Percentiles rank a stretch among this genome's conserved stretches.
Conservation (phyloP, 2,888 invertebrate species). For the Cheilosia scutellata region DNA sequence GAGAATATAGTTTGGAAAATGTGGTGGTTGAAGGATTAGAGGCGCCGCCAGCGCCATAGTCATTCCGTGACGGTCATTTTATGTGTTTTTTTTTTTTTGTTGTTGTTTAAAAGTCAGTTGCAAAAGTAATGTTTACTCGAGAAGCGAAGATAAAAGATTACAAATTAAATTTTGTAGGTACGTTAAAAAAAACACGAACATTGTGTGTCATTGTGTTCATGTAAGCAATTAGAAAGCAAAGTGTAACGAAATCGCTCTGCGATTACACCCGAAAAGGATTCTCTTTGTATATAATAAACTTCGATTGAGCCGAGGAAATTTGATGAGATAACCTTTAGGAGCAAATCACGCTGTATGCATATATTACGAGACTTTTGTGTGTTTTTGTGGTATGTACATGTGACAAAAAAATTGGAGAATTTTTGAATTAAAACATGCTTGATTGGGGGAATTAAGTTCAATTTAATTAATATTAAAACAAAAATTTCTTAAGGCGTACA, state of each 20-base stretch:
- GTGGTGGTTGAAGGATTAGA: conserved; percentile 26
- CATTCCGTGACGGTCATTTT: conserved; percentile 30
- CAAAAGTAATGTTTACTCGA: conserved; percentile 27
- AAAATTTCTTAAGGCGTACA: neutral
- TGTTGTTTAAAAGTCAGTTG: neutral
- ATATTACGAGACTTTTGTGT: conserved; percentile 42
- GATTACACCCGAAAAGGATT: conserved; percentile 69
- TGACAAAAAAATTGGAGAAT: conserved; percentile 38
- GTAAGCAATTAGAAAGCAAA: conserved; percentile 76
- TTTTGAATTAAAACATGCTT: conserved; percentile 14
- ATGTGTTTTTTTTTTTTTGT: conserved; percentile 3
- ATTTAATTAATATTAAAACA: neutral
- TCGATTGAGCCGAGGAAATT: neutral
- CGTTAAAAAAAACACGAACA: conserved; percentile 28
- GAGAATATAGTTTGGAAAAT: conserved; percentile 37
- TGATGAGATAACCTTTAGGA: conserved; percentile 32
- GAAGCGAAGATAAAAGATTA: conserved; percentile 42
- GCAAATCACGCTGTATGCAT: conserved; percentile 68
- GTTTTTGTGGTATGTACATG: conserved; percentile 66
- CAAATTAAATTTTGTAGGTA: neutral
- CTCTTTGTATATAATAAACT: neutral
- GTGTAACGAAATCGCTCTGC: conserved; percentile 78
- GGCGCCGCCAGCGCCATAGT: conserved; percentile 52
- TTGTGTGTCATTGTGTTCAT: conserved; percentile 57
- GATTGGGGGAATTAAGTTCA: neutral